These are phyloP conservation scores for Zygothrica quintamaculata DNA, from an alignment of 2,888 invertebrate species.

Conservation along the genomic window DNA sequence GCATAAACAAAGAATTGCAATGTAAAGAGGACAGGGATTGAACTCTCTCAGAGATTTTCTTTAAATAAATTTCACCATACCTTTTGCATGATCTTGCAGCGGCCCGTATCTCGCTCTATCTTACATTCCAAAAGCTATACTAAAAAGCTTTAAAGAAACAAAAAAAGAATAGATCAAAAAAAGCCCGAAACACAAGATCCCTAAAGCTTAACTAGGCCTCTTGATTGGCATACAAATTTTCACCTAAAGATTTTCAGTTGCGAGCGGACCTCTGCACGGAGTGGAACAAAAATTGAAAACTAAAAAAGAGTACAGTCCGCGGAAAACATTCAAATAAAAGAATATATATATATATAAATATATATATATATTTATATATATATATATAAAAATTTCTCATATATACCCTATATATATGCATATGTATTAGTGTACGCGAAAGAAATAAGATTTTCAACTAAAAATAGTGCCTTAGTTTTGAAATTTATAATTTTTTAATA, in stretches of 20 bases:
- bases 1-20: conserved; percentile 74
- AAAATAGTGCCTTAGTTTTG: conserved; percentile 69
- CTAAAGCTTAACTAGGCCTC: conserved; percentile 71
- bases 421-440: conserved; percentile 75
- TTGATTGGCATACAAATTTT: conserved; percentile 54
- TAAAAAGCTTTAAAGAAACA: conserved; percentile 45
- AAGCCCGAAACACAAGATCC: conserved; percentile 65
- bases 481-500: conserved; percentile 59
- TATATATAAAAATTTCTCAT: conserved; percentile 71
- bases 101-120: conserved; percentile 42
- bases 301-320: conserved; percentile 83
- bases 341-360: conserved; percentile 56
- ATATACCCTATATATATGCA: conserved; percentile 69
- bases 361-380: conserved; percentile 54
- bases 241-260: conserved; percentile 84
- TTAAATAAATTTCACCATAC: conserved; percentile 56
- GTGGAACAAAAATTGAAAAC: conserved; percentile 83
- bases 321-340: conserved; percentile 82
- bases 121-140: conserved; percentile 53
- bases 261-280: conserved; percentile 85
- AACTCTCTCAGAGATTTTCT: conserved; percentile 39
- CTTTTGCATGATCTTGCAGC: conserved; percentile 33
- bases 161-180: no score
- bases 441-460: conserved; percentile 71
- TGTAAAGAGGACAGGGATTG: conserved; percentile 37